Evolutionary conservation across 2,797 vertebrate species (phyloP), one percentile per base, ranked within the genome.

Genomic region (Bryconaethiops microstoma): DNA sequence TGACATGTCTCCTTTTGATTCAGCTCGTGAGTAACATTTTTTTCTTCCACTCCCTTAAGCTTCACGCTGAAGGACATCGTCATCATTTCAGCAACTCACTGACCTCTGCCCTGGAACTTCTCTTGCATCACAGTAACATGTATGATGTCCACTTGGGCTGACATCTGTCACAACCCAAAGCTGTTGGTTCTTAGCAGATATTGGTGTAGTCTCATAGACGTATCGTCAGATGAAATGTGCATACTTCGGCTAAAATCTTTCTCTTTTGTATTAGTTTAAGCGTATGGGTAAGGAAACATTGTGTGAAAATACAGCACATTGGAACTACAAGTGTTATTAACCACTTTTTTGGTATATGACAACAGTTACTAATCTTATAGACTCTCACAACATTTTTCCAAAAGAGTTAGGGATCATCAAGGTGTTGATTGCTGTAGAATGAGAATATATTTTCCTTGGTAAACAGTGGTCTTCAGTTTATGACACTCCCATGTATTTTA

Each of bases 11-110:
- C 1, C 59, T 83, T 72, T 68, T 79, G 72, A 83, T 74, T 73
- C 63, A 23, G 57, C 67, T 72, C 35, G 69, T 86, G 82, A 86
- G 48, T 79, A 83, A 76, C 63, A 17, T 50, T 67, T 1, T n/a
- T 68, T 57, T n/a, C 29, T 59, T 60, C 62, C 55, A 50, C 65
- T 42, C 71, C 55, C 72, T 69, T 75, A 23, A 69, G 72, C 42
- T 69, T 71, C 8, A 64, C 71, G 59, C 59, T 60, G 25, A n/a
- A 59, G 25, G 74, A 17, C 55, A 62, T 60, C 64, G 13, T 3
- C 70, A 50, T 62, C 65, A 21, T 76, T 74, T 59, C 54, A 59
- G 19, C 71, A 74, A 29, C 19, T 40, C n/a, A 2, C 67, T 21
- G 35, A 74, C 35, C 48, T 63, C 25, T 64, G 54, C 60, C 71